These are phyloP conservation scores for Amphiprion ocellaris DNA, from an alignment of 2,113 vertebrate genomes.

Conservation along the genomic window DNA sequence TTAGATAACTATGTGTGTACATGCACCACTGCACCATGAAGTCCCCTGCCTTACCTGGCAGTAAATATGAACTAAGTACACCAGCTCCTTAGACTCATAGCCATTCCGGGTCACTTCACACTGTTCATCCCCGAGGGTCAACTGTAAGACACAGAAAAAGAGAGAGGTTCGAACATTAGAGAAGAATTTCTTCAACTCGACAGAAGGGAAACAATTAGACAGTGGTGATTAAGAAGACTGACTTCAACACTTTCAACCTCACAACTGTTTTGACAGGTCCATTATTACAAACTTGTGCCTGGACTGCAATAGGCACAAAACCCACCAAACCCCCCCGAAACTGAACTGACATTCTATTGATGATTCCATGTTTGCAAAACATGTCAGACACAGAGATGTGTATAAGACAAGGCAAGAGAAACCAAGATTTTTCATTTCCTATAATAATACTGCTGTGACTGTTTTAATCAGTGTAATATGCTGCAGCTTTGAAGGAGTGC, in stretches of 20 bases:
- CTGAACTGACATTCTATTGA: no score
- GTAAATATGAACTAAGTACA: conserved; percentile 96
- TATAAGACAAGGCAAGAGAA: no score
- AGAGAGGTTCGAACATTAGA: conserved; percentile 7
- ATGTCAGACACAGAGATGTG: no score
- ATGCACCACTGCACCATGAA: neutral
- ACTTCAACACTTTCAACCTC: neutral
- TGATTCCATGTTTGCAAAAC: no score
- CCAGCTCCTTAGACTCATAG: conserved; percentile 95
- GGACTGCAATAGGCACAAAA: neutral
- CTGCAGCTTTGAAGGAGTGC: no score
- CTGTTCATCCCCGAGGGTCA: conserved; percentile 96
- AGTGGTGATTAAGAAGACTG: neutral
- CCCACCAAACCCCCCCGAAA: no score
- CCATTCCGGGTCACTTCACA: conserved; percentile 93
- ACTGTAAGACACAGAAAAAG: conserved; percentile 79
- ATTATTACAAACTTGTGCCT: neutral
- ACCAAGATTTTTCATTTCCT: no score
- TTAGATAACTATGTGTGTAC: neutral
- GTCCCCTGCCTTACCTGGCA: conserved; percentile 91
- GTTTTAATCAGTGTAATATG: no score
- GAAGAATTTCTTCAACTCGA: neutral
- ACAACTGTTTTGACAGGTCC: neutral
- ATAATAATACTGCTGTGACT: no score
- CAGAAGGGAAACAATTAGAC: neutral